Percentiles rank a stretch among this genome's conserved stretches.
Evolutionary conservation across 2,888 invertebrate genomes (phyloP).

Genomic region (Aromia moschata): DNA sequence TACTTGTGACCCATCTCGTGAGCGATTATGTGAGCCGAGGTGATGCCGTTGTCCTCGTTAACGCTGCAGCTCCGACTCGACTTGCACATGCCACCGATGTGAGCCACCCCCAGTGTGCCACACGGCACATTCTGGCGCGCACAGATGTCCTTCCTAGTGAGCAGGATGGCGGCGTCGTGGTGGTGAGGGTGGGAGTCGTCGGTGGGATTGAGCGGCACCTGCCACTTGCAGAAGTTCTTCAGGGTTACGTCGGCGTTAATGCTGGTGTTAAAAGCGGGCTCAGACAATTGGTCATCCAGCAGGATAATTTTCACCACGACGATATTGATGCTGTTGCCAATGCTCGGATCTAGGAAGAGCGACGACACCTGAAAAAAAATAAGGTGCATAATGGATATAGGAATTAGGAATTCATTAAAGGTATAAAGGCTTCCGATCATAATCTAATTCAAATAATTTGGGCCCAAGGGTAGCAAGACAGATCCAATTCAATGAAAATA

Average conservation of each 20-base stretch:
- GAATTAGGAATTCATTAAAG: no score
- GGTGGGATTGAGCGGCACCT: conserved; percentile 75
- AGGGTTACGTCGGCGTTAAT: conserved; percentile 86
- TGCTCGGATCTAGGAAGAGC: conserved; percentile 86
- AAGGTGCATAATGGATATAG: conserved; percentile 1
- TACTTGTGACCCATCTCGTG: conserved; percentile 94
- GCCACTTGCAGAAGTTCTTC: conserved; percentile 87
- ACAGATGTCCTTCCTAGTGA: conserved; percentile 80
- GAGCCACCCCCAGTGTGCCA: conserved; percentile 87
- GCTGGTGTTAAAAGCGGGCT: conserved; percentile 75
- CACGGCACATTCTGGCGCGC: conserved; percentile 64
- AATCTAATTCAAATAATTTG: no score
- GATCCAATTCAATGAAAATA: no score
- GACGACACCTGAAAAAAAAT: conserved; percentile 69
- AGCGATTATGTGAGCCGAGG: conserved; percentile 87
- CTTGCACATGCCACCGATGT: conserved; percentile 90
- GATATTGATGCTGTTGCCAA: conserved; percentile 90
- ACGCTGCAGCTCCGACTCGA: conserved; percentile 86
- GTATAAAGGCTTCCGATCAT: no score
- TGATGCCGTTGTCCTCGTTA: conserved; percentile 90
- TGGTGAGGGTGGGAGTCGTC: conserved; percentile 86
- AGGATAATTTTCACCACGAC: conserved; percentile 88
- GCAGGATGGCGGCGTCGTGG: conserved; percentile 88
- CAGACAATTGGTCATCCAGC: conserved; percentile 70
- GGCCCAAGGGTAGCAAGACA: no score